Conservation (phyloP, 2,888 invertebrate genomes). For the Cosmia trapezina region DNA sequence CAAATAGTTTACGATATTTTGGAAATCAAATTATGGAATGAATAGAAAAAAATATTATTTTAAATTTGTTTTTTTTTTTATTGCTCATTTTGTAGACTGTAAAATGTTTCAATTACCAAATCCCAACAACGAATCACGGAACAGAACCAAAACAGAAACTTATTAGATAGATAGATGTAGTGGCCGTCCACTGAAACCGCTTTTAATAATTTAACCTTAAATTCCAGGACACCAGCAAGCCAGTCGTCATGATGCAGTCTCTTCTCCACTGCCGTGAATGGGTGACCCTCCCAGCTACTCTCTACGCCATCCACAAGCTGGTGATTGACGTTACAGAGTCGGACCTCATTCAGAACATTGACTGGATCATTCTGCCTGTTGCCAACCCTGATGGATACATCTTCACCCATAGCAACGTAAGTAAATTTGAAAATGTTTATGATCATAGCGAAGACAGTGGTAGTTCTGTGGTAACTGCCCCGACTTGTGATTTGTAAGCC, state of each 20-base stretch:
- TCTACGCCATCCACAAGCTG: constrained; percentile 92
- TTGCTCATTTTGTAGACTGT: not conserved
- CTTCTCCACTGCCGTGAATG: constrained; percentile 93
- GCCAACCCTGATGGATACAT: constrained; percentile 94
- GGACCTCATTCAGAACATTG: constrained; percentile 89
- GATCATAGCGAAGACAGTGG: not conserved
- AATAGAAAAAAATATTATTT: too few species aligned
- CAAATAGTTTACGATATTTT: not conserved
- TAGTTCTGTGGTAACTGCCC: too few species aligned
- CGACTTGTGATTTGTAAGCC: not conserved
- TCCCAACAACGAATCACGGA: not conserved
- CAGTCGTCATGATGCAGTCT: constrained; percentile 90
- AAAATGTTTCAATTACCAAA: not conserved
- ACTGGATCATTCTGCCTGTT: constrained; percentile 92
- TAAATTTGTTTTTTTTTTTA: too few species aligned
- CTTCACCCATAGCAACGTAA: constrained; percentile 87
- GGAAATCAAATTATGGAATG: not conserved
- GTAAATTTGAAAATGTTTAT: constrained; percentile 48
- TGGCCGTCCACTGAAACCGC: not conserved
- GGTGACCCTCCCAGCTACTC: constrained; percentile 91
- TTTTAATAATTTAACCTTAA: not conserved
- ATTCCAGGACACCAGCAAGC: constrained; percentile 83
- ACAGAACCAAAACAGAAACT: not conserved
- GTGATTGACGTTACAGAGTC: constrained; percentile 89
- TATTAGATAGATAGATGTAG: not conserved